Evolutionary conservation across 2,797 vertebrate genomes (phyloP).

Genomic region (Pterois miles): DNA sequence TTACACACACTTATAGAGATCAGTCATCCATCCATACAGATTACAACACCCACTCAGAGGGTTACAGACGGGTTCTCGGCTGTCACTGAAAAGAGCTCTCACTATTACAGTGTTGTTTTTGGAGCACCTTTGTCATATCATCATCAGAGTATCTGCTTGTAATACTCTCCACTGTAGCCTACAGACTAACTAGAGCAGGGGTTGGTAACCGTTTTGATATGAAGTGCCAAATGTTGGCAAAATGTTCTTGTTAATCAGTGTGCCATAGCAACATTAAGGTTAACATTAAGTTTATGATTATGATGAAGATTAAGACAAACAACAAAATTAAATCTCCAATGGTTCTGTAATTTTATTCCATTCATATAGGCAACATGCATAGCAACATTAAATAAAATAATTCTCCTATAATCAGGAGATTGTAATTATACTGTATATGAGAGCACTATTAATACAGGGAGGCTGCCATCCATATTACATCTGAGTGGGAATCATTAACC

Average conservation of each 20-base stretch:
- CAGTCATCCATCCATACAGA: slow-evolving; percentile 55
- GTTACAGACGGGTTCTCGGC: slow-evolving; percentile 22
- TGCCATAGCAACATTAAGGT: not conserved
- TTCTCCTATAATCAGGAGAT: not conserved
- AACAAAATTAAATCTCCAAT: not conserved
- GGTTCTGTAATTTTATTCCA: not conserved
- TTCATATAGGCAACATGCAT: not conserved
- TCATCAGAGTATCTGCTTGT: slow-evolving; percentile 8
- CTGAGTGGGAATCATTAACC: not conserved
- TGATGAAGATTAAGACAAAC: not conserved
- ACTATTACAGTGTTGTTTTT: slow-evolving; percentile 31
- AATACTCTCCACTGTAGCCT: not conserved
- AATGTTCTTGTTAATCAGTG: too few species aligned
- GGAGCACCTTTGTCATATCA: slow-evolving; percentile 30
- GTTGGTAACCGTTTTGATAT: not conserved
- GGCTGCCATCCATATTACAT: not conserved
- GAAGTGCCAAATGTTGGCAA: too few species aligned
- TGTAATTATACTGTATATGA: too few species aligned
- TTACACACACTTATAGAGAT: slow-evolving; percentile 25
- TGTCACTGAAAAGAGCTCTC: slow-evolving; percentile 39
- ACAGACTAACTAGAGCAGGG: not conserved
- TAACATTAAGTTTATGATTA: too few species aligned
- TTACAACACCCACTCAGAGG: slow-evolving; percentile 47
- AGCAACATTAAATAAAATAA: too few species aligned
- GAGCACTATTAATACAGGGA: not conserved